Conservation (phyloP, 2,888 invertebrate genomes). For the Parnassius mnemosyne region DNA sequence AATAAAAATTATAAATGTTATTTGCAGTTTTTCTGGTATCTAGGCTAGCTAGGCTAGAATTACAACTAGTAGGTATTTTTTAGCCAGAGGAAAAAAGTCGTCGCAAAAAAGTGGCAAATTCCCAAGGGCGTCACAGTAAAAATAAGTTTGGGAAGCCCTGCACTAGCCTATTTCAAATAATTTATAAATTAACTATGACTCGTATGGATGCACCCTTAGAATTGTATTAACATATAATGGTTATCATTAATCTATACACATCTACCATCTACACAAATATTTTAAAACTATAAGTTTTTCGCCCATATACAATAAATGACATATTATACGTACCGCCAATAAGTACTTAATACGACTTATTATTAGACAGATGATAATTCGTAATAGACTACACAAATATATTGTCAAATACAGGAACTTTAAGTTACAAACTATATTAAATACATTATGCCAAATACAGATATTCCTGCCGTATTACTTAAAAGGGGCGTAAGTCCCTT, state of each 20-base stretch:
- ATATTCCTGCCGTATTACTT: not conserved
- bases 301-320: conserved; percentile 3
- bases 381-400: conserved; percentile 46
- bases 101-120: too few species aligned
- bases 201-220: not conserved
- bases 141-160: too few species aligned
- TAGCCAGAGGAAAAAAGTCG: too few species aligned
- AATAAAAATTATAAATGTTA: too few species aligned
- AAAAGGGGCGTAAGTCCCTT: too few species aligned
- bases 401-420: conserved; percentile 75
- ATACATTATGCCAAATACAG: conserved; percentile 26
- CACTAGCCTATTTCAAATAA: too few species aligned
- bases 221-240: not conserved
- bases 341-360: conserved; percentile 16
- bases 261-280: conserved; percentile 16
- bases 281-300: not conserved
- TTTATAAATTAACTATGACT: too few species aligned
- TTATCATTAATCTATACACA: conserved; percentile 4
- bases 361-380: conserved; percentile 14
- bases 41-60: too few species aligned
- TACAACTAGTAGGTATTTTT: too few species aligned
- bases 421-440: conserved; percentile 32
- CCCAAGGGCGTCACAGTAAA: too few species aligned
- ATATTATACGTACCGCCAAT: conserved; percentile 5
- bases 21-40: too few species aligned